phyloP scores from a whole-genome alignment of 1,140 invertebrate species.

The Arctopsyche grandis region DNA sequence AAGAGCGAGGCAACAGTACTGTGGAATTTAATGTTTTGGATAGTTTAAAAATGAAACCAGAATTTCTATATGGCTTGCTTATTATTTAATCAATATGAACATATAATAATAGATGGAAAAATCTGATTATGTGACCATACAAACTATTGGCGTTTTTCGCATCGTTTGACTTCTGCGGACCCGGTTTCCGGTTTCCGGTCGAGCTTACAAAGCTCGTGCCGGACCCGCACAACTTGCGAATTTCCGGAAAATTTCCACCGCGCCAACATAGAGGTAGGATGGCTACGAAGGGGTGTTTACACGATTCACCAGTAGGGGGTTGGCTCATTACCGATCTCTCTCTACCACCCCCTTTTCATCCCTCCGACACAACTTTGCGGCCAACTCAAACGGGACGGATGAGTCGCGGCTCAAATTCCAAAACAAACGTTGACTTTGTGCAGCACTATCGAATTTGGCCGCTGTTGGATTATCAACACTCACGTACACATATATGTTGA shows the following conservation, averaged over 20 bases:
- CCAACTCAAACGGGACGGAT: slow-evolving; percentile 7
- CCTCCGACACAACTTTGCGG: slow-evolving; percentile 2
- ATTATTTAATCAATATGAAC: too few relatives aligned
- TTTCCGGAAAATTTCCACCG: neutral
- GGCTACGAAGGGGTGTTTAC: neutral
- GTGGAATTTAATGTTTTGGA: too few relatives aligned
- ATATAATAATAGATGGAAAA: too few relatives aligned
- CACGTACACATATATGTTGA: too few relatives aligned
- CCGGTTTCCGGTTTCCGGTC: neutral
- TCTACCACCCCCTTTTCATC: neutral
- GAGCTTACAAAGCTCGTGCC: neutral
- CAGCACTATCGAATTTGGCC: neutral
- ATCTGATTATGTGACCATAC: too few relatives aligned
- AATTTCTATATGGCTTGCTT: too few relatives aligned
- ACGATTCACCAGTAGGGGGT: neutral
- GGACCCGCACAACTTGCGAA: neutral
- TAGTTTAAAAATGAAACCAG: too few relatives aligned
- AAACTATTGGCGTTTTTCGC: neutral
- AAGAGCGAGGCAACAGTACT: too few relatives aligned
- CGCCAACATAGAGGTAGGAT: neutral
- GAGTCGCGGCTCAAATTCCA: neutral
- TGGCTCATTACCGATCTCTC: neutral
- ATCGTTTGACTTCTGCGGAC: neutral
- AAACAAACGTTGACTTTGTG: slow-evolving; percentile 6
- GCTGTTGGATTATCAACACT: neutral